A percentile compares a stretch with the other conserved stretches of the same genome.
phyloP scores from a whole-genome alignment of 1,140 invertebrate species.

The Brachystomella parvula region DNA sequence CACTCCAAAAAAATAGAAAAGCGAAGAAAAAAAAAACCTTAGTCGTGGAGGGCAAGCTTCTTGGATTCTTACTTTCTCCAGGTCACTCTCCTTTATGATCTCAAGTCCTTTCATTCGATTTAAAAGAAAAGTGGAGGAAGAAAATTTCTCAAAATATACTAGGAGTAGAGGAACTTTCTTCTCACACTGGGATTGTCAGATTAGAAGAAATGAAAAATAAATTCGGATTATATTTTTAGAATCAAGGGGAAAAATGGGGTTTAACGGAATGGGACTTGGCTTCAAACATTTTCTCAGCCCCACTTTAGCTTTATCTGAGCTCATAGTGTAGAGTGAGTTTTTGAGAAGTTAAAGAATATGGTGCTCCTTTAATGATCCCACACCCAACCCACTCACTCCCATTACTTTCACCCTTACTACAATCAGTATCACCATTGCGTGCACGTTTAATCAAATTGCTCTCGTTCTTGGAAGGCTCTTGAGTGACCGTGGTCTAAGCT shows the following conservation, averaged over 20 bases:
- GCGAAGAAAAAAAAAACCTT: not conserved
- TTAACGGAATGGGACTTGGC: not conserved
- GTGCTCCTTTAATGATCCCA: not conserved
- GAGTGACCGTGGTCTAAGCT: too few species aligned
- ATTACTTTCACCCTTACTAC: not conserved
- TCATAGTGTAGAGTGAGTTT: not conserved
- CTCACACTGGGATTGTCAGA: slow-evolving; percentile 16
- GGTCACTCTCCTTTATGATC: slow-evolving; percentile 5
- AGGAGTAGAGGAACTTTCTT: not conserved
- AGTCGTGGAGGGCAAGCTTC: not conserved
- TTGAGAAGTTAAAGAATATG: not conserved
- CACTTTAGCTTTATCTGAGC: not conserved
- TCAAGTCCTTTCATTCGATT: slow-evolving; percentile 2
- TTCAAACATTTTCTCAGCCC: not conserved
- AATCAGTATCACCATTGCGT: not conserved
- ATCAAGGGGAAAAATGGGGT: not conserved
- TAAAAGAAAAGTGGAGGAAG: not conserved
- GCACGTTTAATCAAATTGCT: not conserved
- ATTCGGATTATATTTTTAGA: slow-evolving; percentile 18
- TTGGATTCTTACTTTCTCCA: slow-evolving; percentile 13
- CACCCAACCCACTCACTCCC: not conserved
- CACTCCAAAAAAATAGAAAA: not conserved
- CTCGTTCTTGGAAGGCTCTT: too few species aligned
- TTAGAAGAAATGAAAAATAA: slow-evolving; percentile 24
- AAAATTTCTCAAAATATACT: not conserved